phyloP scores from a whole-genome alignment of 2,113 vertebrate species.

The human (Homo sapiens) region GRCh38 chr12:125423501-125424000 shows the following conservation, averaged over 20 bases:
- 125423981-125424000: not conserved
- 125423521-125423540: not conserved
- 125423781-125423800: not conserved
- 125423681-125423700: not conserved
- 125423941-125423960: not conserved
- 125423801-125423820: not conserved
- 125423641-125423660: not conserved
- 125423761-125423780: not conserved
- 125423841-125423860: not conserved
- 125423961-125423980: not conserved
- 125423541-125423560: not conserved
- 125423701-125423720: not conserved
- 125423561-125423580: not conserved
- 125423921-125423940: not conserved
- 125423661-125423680: not conserved
- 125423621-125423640: not conserved
- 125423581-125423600: not conserved
- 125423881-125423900: not conserved
- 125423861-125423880: not conserved
- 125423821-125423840: not conserved
- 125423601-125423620: not conserved
- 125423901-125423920: not conserved
- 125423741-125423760: too few relatives aligned
- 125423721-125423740: not conserved
- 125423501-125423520: not conserved